Evolutionary conservation across 2,113 vertebrate species (phyloP), one percentile per base, ranked within the genome.

Genomic region (Recurvirostra avosetta): DNA sequence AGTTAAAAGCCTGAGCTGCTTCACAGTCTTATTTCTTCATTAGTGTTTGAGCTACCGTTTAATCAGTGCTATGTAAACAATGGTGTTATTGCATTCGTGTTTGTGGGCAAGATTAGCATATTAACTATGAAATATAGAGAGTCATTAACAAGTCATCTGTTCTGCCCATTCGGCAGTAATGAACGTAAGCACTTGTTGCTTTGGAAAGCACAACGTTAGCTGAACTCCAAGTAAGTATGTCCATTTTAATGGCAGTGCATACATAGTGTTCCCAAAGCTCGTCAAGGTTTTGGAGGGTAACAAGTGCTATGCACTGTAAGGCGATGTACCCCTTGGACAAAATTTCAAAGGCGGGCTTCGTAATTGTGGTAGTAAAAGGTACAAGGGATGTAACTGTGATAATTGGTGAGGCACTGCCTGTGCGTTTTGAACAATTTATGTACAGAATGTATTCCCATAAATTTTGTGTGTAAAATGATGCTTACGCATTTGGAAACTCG

Each of bases 71-170:
- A 4, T 81, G 58, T 79, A 92, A 97, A 94, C 78, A 85, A 18
- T 52, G 9, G 30, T 67, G 30, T 59, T 80, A 63, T 17, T 94
- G 45, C 53, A 65, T 94, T 88, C 21, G 9, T 77, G 45, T 66
- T 87, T 83, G 71, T 80, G 13, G 85, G 41, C 29, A 87, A 90
- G 71, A 91, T 92, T 81, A 91, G 30, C 61, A n/a, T 87, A 72
- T 66, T 70, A 90, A 90, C 36, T 32, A 50, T 85, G 76, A 92
- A 38, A 91, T 93, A 76, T 2, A 88, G 78, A 76, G 58, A 86
- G 74, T 61, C 53, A 55, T 87, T 79, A 91, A 29, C 50, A 95
- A 96, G 50, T 88, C 47, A 20, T 79, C 11, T 26, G 25, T 90
- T 92, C 45, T 92, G 73, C 66, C 76, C 49, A 8, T 86, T 95